A percentile compares a stretch with the other conserved stretches of the same genome.
These are phyloP conservation scores for Rhamphomyia laevipes DNA, from an alignment of 2,888 invertebrate genomes.

Conservation along the genomic window DNA sequence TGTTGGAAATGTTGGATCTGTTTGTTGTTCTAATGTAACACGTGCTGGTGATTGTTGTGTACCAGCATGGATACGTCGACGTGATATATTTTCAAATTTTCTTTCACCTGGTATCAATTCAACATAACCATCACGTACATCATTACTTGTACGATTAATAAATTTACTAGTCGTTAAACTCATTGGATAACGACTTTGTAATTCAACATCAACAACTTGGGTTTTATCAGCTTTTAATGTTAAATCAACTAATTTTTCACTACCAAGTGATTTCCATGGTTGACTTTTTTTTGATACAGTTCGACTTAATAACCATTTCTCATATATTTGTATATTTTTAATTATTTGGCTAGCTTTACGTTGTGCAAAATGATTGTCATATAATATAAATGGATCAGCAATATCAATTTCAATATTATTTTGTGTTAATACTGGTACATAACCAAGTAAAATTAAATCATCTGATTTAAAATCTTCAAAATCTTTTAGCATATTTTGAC, in stretches of 20 bases:
- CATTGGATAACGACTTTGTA: conserved; percentile 51
- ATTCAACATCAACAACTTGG: conserved; percentile 53
- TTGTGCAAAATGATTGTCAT: conserved; percentile 44
- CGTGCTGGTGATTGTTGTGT: conserved; percentile 46
- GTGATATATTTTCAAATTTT: conserved; percentile 44
- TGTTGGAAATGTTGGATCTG: conserved; percentile 51
- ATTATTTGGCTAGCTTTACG: neutral
- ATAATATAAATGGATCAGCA: conserved; percentile 58
- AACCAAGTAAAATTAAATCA: conserved; percentile 48
- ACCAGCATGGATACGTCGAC: conserved; percentile 44
- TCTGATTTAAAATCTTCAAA: conserved; percentile 35
- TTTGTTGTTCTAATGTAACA: conserved; percentile 47
- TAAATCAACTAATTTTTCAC: conserved; percentile 50
- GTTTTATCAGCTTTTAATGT: conserved; percentile 40
- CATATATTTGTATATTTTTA: conserved; percentile 38
- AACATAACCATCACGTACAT: conserved; percentile 55
- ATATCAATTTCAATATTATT: conserved; percentile 40
- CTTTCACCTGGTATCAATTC: conserved; percentile 47
- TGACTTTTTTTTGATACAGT: conserved; percentile 43
- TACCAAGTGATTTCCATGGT: conserved; percentile 51
- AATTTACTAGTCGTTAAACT: conserved; percentile 39
- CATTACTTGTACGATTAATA: conserved; percentile 42
- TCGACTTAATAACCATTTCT: conserved; percentile 40
- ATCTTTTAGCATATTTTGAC: conserved; percentile 25
- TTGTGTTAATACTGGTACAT: conserved; percentile 49